phyloP scores from a whole-genome alignment of 2,797 vertebrate genomes.

The Enteromius fasciolatus region DNA sequence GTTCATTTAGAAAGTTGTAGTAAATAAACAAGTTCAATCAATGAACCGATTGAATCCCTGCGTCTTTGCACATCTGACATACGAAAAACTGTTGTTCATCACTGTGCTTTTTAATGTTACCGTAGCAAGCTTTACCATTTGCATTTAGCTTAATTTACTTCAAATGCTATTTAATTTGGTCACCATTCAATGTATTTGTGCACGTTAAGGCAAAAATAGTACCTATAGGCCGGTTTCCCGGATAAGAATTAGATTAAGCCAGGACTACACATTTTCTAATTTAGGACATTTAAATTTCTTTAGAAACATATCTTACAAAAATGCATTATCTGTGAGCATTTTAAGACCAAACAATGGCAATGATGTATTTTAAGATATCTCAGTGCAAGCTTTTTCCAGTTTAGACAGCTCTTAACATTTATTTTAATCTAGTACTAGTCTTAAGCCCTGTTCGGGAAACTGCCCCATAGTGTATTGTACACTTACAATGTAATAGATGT shows the following conservation, averaged over 20 bases:
- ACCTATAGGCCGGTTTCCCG: too few relatives aligned
- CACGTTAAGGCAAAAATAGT: neutral
- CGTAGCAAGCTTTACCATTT: neutral
- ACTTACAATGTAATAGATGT: neutral
- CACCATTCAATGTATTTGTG: neutral
- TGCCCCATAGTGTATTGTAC: neutral
- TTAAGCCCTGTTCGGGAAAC: too few relatives aligned
- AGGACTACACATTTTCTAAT: too few relatives aligned
- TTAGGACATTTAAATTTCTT: too few relatives aligned
- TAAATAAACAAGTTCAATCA: neutral
- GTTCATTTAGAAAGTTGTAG: neutral
- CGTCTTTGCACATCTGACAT: neutral
- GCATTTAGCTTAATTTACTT: neutral
- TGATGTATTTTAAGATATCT: too few relatives aligned
- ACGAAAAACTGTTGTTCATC: neutral
- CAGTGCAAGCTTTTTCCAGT: too few relatives aligned
- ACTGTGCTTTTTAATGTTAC: neutral
- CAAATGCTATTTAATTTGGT: neutral
- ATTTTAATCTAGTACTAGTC: too few relatives aligned
- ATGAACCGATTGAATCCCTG: neutral
- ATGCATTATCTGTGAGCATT: too few relatives aligned
- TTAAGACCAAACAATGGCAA: too few relatives aligned
- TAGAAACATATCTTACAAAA: too few relatives aligned
- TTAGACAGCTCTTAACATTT: too few relatives aligned
- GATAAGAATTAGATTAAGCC: too few relatives aligned